Evolutionary conservation across 2,888 invertebrate genomes (phyloP).

Genomic region (Girardia tigrina): DNA sequence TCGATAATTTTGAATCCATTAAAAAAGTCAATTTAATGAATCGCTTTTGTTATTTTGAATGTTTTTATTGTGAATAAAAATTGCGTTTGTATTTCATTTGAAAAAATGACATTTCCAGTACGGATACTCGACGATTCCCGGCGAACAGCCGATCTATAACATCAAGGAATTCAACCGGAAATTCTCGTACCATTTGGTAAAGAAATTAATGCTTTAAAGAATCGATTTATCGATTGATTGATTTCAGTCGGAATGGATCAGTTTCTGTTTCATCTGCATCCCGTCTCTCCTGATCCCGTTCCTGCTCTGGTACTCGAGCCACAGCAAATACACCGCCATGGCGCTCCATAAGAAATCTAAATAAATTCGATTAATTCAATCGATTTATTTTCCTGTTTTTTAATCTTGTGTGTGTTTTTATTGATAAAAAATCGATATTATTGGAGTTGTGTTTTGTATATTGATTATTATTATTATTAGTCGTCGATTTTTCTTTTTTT

Average conservation of each 20-base stretch:
- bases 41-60: too few relatives aligned
- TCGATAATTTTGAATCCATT: too few relatives aligned
- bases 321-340: slow-evolving; percentile 63
- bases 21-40: too few relatives aligned
- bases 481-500: too few relatives aligned
- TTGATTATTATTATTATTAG: too few relatives aligned
- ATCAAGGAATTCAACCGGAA: slow-evolving; percentile 83
- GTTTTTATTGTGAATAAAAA: too few relatives aligned
- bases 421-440: too few relatives aligned
- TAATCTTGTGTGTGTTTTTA: too few relatives aligned
- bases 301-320: slow-evolving; percentile 80
- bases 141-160: slow-evolving; percentile 81
- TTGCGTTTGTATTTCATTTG: too few relatives aligned
- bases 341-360: not conserved
- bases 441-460: too few relatives aligned
- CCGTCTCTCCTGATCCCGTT: slow-evolving; percentile 86
- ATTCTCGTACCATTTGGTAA: slow-evolving; percentile 81
- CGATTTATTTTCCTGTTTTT: too few relatives aligned
- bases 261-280: slow-evolving; percentile 86
- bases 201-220: slow-evolving; percentile 24
- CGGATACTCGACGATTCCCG: slow-evolving; percentile 70
- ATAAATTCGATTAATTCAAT: too few relatives aligned
- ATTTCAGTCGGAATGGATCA: slow-evolving; percentile 70
- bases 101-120: slow-evolving; percentile 54
- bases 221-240: not conserved